A percentile compares a stretch with the other conserved stretches of the same genome.
Evolutionary conservation across 2,113 vertebrate species (phyloP).

Genomic region (Larimichthys polyactis): DNA sequence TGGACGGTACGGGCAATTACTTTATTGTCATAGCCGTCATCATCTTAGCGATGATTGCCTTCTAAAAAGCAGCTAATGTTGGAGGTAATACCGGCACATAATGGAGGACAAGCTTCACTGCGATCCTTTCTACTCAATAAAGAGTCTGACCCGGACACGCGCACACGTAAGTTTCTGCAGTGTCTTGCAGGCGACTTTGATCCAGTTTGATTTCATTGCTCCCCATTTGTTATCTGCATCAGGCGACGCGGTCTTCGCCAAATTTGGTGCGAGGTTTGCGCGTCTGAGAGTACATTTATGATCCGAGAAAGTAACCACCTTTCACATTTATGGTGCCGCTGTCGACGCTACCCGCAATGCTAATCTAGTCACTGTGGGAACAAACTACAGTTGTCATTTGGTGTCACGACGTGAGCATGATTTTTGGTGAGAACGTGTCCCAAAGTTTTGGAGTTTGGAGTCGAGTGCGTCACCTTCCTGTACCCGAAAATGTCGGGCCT

Average conservation of each 20-base stretch:
- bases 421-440: conserved; percentile 12
- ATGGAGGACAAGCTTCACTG: conserved; percentile 1
- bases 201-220: conserved; percentile 4
- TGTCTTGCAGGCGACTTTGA: background rate
- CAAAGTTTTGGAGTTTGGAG: conserved; percentile 33
- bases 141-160: background rate
- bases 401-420: conserved; percentile 13
- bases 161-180: background rate
- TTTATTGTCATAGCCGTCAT: conserved; percentile 33
- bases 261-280: conserved; percentile 29
- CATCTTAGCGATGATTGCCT: background rate
- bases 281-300: conserved; percentile 24
- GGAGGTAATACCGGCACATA: conserved; percentile 9
- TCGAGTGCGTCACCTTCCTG: conserved; percentile 8
- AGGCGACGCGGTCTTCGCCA: background rate
- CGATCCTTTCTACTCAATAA: background rate
- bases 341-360: conserved; percentile 50
- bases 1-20: conserved; percentile 31
- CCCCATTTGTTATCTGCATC: background rate
- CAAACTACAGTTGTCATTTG: conserved; percentile 44
- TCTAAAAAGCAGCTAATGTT: conserved; percentile 21
- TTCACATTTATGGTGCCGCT: conserved; percentile 10
- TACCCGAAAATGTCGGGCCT: conserved; percentile 5
- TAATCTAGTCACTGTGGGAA: conserved; percentile 80
- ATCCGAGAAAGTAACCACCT: conserved; percentile 50